Conservation (phyloP, 2,888 invertebrate genomes). For the Rhyacophila evoluta region DNA sequence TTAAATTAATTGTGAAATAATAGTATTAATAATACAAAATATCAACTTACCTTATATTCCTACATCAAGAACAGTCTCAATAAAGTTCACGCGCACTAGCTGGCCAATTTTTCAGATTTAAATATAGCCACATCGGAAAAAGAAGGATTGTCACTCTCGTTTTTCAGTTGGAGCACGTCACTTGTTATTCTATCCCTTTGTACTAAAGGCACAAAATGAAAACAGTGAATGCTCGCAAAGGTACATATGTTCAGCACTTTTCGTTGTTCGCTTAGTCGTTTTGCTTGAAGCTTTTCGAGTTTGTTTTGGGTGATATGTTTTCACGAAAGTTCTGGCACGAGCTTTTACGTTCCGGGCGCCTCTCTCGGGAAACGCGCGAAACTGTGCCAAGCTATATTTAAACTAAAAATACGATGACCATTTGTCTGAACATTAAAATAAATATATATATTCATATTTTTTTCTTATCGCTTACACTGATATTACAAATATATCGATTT, state of each 20-base stretch:
- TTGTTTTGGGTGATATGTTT: slow-evolving; percentile 30
- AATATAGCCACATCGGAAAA: slow-evolving; percentile 35
- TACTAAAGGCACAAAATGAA: background rate
- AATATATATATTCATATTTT: background rate
- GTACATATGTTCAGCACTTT: slow-evolving; percentile 15
- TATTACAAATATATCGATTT: too few relatives aligned
- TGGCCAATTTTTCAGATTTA: slow-evolving; percentile 27
- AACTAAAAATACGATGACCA: background rate
- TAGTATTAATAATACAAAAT: too few relatives aligned
- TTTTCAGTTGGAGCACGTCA: background rate
- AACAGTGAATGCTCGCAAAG: slow-evolving; percentile 26
- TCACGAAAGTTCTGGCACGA: slow-evolving; percentile 29
- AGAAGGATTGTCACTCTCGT: slow-evolving; percentile 16
- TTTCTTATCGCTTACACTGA: too few relatives aligned
- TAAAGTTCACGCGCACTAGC: background rate
- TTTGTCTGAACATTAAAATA: background rate
- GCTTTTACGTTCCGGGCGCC: slow-evolving; percentile 29
- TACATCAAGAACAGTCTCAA: background rate
- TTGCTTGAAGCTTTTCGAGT: slow-evolving; percentile 25
- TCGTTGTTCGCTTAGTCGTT: slow-evolving; percentile 37
- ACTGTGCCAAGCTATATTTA: slow-evolving; percentile 5
- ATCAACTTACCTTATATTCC: background rate
- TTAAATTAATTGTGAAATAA: too few relatives aligned
- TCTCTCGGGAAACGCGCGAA: slow-evolving; percentile 25
- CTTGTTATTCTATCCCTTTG: background rate